Evolutionary conservation across 2,888 invertebrate genomes (phyloP).

Genomic region (Pyrgus malvae): DNA sequence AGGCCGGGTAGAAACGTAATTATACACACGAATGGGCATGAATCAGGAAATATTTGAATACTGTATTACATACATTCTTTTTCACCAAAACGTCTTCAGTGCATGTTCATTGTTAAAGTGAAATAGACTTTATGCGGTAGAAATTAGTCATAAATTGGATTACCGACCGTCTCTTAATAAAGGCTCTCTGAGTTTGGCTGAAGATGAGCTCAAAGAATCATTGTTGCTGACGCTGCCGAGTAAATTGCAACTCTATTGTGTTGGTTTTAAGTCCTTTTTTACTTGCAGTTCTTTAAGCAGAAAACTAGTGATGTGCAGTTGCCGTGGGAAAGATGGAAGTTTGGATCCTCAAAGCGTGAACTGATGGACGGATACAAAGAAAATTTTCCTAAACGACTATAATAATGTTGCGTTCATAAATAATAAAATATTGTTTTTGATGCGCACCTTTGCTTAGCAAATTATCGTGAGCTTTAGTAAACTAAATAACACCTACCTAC

Average conservation of each 20-base stretch:
- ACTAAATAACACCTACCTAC: no score
- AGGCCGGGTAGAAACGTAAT: constrained; percentile 64
- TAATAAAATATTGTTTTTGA: neutral
- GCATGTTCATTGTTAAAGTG: constrained; percentile 31
- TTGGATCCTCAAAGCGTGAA: constrained; percentile 60
- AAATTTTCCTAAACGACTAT: constrained; percentile 26
- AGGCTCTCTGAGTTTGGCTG: constrained; percentile 22
- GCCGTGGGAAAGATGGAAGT: constrained; percentile 70
- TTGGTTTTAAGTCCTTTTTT: constrained; percentile 40
- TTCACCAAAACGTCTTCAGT: constrained; percentile 47
- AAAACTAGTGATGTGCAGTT: constrained; percentile 58
- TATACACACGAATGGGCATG: constrained; percentile 70
- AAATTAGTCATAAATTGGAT: constrained; percentile 32
- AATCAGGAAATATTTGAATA: constrained; percentile 71
- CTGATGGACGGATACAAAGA: constrained; percentile 53
- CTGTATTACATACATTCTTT: constrained; percentile 56
- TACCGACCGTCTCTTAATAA: constrained; percentile 21
- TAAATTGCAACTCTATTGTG: constrained; percentile 27
- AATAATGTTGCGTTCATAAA: constrained; percentile 1
- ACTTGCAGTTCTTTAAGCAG: constrained; percentile 22
- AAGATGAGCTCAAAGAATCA: constrained; percentile 11
- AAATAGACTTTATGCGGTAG: constrained; percentile 29
- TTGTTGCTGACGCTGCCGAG: constrained; percentile 1
- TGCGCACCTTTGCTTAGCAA: no score
- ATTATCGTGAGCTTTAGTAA: no score